These are phyloP conservation scores for Conomelus anceps DNA, from an alignment of 2,888 invertebrate genomes.

Conservation along the genomic window DNA sequence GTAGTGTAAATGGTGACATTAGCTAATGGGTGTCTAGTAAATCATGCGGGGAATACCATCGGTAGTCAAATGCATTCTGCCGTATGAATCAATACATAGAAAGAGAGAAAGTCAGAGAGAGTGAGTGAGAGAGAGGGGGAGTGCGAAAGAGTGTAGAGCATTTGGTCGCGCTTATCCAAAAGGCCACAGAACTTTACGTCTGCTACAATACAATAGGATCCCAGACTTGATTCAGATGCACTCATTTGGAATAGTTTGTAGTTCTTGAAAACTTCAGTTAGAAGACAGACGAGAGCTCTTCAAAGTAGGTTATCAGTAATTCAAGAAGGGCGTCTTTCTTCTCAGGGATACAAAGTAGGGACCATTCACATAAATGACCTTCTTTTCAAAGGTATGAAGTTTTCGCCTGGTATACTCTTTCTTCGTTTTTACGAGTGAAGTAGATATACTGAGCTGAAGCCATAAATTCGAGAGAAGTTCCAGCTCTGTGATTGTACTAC, in stretches of 20 bases:
- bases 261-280: not conserved
- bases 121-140: not conserved
- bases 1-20: not conserved
- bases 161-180: not conserved
- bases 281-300: not conserved
- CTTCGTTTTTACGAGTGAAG: not conserved
- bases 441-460: not conserved
- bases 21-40: not conserved
- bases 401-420: not conserved
- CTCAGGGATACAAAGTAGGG: not conserved
- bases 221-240: not conserved
- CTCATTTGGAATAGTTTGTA: not conserved
- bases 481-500: not conserved
- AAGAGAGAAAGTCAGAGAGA: not conserved
- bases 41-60: not conserved
- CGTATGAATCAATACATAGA: not conserved
- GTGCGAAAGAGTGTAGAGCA: not conserved
- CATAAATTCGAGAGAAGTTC: not conserved
- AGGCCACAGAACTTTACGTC: not conserved
- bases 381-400: not conserved
- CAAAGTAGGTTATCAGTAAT: not conserved
- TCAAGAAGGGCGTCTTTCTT: not conserved
- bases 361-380: not conserved
- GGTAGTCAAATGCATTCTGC: not conserved
- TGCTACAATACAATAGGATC: not conserved